Base-by-base conservation (phyloP, 2,888 invertebrate genomes). In the Merodon equestris region DNA sequence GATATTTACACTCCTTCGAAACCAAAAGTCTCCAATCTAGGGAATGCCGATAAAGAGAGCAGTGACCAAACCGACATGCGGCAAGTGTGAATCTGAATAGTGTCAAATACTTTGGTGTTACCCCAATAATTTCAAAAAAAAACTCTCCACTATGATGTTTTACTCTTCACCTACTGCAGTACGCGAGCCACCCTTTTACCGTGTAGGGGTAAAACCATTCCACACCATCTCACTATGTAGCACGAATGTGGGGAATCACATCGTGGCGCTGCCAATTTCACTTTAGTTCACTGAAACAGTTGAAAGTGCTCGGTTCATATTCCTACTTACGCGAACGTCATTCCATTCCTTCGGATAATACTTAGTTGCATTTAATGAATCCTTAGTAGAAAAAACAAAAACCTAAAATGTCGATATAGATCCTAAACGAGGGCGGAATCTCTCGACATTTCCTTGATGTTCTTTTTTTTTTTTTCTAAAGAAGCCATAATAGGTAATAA, bases 291-390 rank as follows among this genome's bases (percentile, higher is more conserved):
- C 68, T 63, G 74, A 60, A 64, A 74, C 64, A 68, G 64, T 79
- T 67, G 79, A 79, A 79, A 79, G 79, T 74, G 60, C 48, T 68
- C 60, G 74, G 79, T 79, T 74, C 53, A 63, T n/a, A 61, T 57
- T 66, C n/a, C 57, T 68, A 44, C 38, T 27, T 7, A 7, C 27
- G n/a, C n/a, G n/a, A n/a, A n/a, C n/a, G n/a, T n/a, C n/a, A n/a
- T n/a, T n/a, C n/a, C n/a, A n/a, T n/a, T n/a, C n/a, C n/a, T n/a
- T n/a, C n/a, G n/a, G n/a, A n/a, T n/a, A n/a, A n/a, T n/a, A n/a
- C n/a, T n/a, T n/a, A n/a, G n/a, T n/a, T n/a, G n/a, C n/a, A n/a
- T n/a, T n/a, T n/a, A n/a, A n/a, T n/a, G n/a, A n/a, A n/a, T n/a
- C n/a, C n/a, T n/a, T n/a, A n/a, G n/a, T n/a, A n/a, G n/a, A n/a